These are phyloP conservation scores for Poecilia velifera DNA, from an alignment of 2,797 vertebrate species.

Conservation along the genomic window DNA sequence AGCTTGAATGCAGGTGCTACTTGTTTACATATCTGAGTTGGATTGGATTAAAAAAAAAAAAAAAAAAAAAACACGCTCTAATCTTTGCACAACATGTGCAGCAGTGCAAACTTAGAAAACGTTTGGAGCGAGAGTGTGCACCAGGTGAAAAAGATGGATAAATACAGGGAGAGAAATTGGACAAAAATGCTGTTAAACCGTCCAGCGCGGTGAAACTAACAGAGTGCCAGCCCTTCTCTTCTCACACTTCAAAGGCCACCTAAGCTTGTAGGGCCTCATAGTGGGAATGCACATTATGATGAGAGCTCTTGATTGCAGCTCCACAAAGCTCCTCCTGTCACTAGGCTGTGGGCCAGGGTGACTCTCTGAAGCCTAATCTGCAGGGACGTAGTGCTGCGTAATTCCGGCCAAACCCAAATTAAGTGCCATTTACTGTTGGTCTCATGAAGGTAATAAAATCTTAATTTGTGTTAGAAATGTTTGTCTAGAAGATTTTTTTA, in stretches of 20 bases:
- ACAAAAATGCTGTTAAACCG: constrained; percentile 16
- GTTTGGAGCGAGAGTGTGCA: constrained; percentile 12
- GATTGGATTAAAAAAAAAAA: constrained; percentile 67
- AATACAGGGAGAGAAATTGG: constrained; percentile 16
- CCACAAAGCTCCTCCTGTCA: constrained; percentile 71
- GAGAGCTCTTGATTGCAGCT: constrained; percentile 70
- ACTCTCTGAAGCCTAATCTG: constrained; percentile 71
- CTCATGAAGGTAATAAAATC: constrained; percentile 31
- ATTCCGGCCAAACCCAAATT: constrained; percentile 52
- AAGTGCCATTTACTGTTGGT: constrained; percentile 51
- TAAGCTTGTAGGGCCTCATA: constrained; percentile 64
- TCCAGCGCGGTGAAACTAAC: constrained; percentile 43
- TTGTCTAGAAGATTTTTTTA: constrained; percentile 3
- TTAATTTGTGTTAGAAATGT: constrained; percentile 22
- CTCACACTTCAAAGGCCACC: constrained; percentile 74
- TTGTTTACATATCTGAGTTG: constrained; percentile 71
- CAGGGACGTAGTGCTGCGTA: constrained; percentile 53
- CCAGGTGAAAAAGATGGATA: constrained; percentile 16
- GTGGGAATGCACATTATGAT: constrained; percentile 68
- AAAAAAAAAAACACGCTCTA: constrained; percentile 41
- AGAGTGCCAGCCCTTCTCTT: constrained; percentile 61
- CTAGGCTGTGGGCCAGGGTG: constrained; percentile 55
- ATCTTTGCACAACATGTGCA: constrained; percentile 62
- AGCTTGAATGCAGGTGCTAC: constrained; percentile 72
- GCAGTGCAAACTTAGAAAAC: constrained; percentile 28